A percentile compares a stretch with the other conserved stretches of the same genome.
phyloP scores from a whole-genome alignment of 2,888 invertebrate genomes.

The Leptopterna dolabrata region DNA sequence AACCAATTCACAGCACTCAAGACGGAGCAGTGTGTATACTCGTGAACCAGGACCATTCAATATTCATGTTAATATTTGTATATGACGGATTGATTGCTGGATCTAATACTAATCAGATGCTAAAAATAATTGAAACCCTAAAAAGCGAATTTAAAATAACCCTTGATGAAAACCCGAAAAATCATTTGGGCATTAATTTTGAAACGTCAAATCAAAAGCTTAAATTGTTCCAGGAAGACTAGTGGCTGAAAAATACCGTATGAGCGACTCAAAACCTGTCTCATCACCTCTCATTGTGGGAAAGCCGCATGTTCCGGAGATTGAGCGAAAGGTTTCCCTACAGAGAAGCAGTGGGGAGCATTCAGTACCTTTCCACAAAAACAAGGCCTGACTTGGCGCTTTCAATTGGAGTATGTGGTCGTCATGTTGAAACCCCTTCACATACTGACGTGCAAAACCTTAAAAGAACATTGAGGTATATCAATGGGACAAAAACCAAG shows the following conservation, averaged over 20 bases:
- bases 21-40: constrained; percentile 55
- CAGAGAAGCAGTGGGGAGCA: constrained; percentile 59
- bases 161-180: not conserved
- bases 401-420: constrained; percentile 54
- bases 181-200: not conserved
- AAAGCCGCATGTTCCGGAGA: not conserved
- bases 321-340: constrained; percentile 54
- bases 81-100: constrained; percentile 55
- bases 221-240: not conserved
- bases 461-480: constrained; percentile 55
- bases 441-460: constrained; percentile 52
- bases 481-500: constrained; percentile 42
- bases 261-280: constrained; percentile 1
- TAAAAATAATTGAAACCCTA: constrained; percentile 44
- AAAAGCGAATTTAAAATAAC: not conserved
- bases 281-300: constrained; percentile 47
- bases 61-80: constrained; percentile 49
- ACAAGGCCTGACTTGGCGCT: constrained; percentile 56
- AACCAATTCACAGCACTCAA: constrained; percentile 30
- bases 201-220: not conserved
- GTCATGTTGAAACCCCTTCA: constrained; percentile 58
- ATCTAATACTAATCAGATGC: constrained; percentile 53
- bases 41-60: not conserved
- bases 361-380: constrained; percentile 55
- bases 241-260: not conserved